phyloP scores from a whole-genome alignment of 1,140 invertebrate genomes.

The Oncopeltus fasciatus region DNA sequence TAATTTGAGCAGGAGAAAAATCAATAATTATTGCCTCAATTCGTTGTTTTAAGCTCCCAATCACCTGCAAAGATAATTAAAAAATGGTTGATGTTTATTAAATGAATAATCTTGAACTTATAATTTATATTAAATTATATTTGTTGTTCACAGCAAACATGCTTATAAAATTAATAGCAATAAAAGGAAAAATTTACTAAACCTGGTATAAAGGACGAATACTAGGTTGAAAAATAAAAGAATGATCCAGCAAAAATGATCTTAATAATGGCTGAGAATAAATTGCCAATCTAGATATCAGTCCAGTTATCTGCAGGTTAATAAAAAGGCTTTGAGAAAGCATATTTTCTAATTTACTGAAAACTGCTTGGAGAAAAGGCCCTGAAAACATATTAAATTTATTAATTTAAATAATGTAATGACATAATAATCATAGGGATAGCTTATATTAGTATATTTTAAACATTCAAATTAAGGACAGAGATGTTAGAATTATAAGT shows the following conservation, averaged over 20 bases:
- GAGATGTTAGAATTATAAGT: no score
- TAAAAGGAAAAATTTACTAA: background rate
- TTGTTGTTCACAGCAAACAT: background rate
- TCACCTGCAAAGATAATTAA: slow-evolving; percentile 40
- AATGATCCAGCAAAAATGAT: slow-evolving; percentile 74
- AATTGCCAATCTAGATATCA: slow-evolving; percentile 70
- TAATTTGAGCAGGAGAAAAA: slow-evolving; percentile 42
- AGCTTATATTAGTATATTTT: no score
- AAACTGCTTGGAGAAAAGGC: slow-evolving; percentile 67
- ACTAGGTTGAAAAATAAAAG: slow-evolving; percentile 73
- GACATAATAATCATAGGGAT: no score
- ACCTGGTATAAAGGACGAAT: slow-evolving; percentile 79
- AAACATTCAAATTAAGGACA: no score
- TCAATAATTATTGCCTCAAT: slow-evolving; percentile 62
- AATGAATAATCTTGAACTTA: background rate
- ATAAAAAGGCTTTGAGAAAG: slow-evolving; percentile 70
- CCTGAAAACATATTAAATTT: no score
- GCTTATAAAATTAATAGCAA: background rate
- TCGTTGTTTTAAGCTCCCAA: slow-evolving; percentile 71
- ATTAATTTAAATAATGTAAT: no score
- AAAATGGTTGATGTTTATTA: background rate
- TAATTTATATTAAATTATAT: background rate
- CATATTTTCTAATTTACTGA: slow-evolving; percentile 71
- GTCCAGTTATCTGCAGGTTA: slow-evolving; percentile 76
- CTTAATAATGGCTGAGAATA: slow-evolving; percentile 78